Evolutionary conservation across 1,140 invertebrate species (phyloP), one percentile per base, ranked within the genome.

Genomic region (Cardiocondyla obscurior): DNA sequence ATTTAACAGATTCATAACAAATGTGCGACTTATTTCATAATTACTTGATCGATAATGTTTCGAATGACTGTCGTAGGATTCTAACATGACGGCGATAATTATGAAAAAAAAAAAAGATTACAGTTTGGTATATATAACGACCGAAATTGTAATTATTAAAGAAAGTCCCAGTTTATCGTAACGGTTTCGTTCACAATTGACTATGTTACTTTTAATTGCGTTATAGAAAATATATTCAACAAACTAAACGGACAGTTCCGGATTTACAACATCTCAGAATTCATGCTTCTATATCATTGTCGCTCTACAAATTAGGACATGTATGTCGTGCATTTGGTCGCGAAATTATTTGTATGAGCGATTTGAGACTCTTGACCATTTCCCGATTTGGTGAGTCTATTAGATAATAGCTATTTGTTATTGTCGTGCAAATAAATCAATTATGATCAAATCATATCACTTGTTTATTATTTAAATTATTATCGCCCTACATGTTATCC

Each of bases 371-470:
- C 33, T 28, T 30, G 51, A 57, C 22, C 22, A 58, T n/a, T 44
- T 73, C 12, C 30, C 42, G 16, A 73, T 73, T 73, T 73, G 33
- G 25, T 6, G 22, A 73, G 8, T 57, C 51, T 36, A 39, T 60
- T 62, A 62, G 22, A 30, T 73, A 73, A 73, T 58, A 73, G 19
- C 36, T 42, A 33, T 58, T 73, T 73, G 70, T 73, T 73, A 73
- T 73, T 58, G 33, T 73, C 53, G 33, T 73, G 70, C 53, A 73
- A 73, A 73, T 58, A 73, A 58, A 73, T 58, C 69, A 39, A 28
- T 73, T 73, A 57, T 72, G 33, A 58, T 42, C 42, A 58, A 73
- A 73, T 39, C 53, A 73, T 30, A 28, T 19, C 51, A 4, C 39
- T 42, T 10, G 33, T 57, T 14, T 28, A 10, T 73, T 22, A 42